phyloP scores from a whole-genome alignment of 1,140 invertebrate genomes.

The Saxidomus purpurata region DNA sequence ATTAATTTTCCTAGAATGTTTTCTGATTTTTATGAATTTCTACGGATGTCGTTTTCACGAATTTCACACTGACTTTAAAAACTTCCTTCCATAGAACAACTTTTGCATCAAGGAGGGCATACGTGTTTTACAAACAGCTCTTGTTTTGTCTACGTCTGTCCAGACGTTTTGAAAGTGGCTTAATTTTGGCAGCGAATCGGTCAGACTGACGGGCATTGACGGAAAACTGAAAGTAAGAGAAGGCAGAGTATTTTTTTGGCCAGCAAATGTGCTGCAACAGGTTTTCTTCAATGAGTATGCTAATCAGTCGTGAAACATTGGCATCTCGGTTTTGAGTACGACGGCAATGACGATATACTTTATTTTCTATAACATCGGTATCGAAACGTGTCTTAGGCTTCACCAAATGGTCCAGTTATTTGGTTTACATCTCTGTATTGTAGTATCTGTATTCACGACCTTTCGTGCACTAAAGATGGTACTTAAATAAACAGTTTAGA shows the following conservation, averaged over 20 bases:
- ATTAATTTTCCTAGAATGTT: no score
- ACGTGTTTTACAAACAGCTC: no score
- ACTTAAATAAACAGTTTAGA: constrained; percentile 67
- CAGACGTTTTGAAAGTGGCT: neutral
- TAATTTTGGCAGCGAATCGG: no score
- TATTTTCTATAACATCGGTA: constrained; percentile 53
- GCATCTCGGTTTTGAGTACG: no score
- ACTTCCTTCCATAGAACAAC: no score
- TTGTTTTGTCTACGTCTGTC: no score
- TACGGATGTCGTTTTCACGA: no score
- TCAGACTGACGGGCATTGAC: no score
- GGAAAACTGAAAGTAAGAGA: neutral
- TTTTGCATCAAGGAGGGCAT: no score
- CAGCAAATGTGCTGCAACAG: neutral
- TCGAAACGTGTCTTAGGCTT: constrained; percentile 59
- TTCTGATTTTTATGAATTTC: no score
- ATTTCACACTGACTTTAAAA: no score
- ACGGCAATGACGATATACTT: no score
- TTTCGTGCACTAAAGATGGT: constrained; percentile 45
- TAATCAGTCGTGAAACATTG: neutral
- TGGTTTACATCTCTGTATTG: constrained; percentile 63
- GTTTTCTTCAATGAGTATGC: neutral
- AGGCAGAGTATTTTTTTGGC: neutral
- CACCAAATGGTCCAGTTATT: constrained; percentile 60
- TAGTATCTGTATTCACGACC: constrained; percentile 60